A percentile compares a stretch with the other conserved stretches of the same genome.
phyloP scores from a whole-genome alignment of 2,113 vertebrate species.

The Haemorhous mexicanus region DNA sequence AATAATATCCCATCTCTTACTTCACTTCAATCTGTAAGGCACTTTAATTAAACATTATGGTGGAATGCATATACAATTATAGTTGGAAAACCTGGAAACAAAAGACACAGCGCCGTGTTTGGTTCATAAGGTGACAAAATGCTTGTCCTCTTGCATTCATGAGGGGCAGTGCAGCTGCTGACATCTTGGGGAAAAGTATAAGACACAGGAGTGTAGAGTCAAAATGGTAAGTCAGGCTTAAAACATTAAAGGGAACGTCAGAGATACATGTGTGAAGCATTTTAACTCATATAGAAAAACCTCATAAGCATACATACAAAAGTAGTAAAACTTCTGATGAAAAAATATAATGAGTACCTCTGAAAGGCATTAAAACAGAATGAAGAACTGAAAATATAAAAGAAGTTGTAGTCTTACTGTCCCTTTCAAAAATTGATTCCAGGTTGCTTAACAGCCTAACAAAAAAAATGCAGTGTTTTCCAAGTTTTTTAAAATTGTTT shows the following conservation, averaged over 20 bases:
- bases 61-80: not conserved
- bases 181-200: not conserved
- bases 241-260: not conserved
- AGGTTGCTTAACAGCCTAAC: not conserved
- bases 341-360: not conserved
- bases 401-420: not conserved
- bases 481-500: not conserved
- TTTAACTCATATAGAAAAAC: not conserved
- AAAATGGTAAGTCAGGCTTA: not conserved
- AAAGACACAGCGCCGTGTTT: not conserved
- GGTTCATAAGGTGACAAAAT: not conserved
- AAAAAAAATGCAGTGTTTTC: not conserved
- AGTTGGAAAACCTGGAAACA: not conserved
- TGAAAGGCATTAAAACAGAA: conserved; percentile 2
- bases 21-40: not conserved
- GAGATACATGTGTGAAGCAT: not conserved
- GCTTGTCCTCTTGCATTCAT: not conserved
- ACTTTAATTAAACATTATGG: not conserved
- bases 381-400: not conserved
- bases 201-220: not conserved
- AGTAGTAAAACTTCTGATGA: not conserved
- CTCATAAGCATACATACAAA: not conserved
- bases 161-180: not conserved
- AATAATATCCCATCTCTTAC: not conserved
- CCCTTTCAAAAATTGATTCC: conserved; percentile 19